A percentile compares a stretch with the other conserved stretches of the same genome.
Evolutionary conservation across 2,113 vertebrate genomes (phyloP).

Genomic region (Xenopus tropicalis): DNA sequence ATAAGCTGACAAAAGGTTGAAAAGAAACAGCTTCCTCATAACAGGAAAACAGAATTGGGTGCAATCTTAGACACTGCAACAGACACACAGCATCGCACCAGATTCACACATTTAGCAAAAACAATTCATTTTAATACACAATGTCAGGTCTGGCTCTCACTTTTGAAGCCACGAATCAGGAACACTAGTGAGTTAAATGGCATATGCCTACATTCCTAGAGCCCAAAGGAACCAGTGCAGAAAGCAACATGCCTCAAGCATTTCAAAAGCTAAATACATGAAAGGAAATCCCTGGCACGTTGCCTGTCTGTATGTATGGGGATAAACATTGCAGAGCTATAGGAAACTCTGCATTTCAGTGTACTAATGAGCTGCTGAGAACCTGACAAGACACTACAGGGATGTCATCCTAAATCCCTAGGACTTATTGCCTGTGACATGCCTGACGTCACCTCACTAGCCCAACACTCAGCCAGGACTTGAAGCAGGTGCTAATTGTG

Average conservation of each 20-base stretch:
- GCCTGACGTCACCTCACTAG: not conserved
- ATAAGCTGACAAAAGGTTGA: too few species aligned
- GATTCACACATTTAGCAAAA: too few species aligned
- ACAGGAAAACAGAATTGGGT: too few species aligned
- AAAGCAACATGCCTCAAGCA: not conserved
- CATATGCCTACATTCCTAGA: too few species aligned
- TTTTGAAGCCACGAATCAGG: too few species aligned
- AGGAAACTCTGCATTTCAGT: not conserved
- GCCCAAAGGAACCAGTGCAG: too few species aligned
- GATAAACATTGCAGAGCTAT: not conserved
- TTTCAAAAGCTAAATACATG: not conserved
- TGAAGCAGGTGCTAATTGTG: not conserved
- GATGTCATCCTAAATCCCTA: accelerated
- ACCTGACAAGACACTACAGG: not conserved
- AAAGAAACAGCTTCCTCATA: too few species aligned
- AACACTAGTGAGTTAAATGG: too few species aligned
- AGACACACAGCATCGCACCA: too few species aligned
- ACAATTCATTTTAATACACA: too few species aligned
- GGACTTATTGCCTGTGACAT: not conserved
- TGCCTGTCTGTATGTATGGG: not conserved
- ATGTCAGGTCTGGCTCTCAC: too few species aligned
- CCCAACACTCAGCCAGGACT: accelerated
- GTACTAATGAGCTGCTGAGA: not conserved
- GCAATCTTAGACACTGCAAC: too few species aligned
- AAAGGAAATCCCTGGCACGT: not conserved